These are phyloP conservation scores for Battus philenor DNA, from an alignment of 1,140 invertebrate genomes.

Conservation along the genomic window DNA sequence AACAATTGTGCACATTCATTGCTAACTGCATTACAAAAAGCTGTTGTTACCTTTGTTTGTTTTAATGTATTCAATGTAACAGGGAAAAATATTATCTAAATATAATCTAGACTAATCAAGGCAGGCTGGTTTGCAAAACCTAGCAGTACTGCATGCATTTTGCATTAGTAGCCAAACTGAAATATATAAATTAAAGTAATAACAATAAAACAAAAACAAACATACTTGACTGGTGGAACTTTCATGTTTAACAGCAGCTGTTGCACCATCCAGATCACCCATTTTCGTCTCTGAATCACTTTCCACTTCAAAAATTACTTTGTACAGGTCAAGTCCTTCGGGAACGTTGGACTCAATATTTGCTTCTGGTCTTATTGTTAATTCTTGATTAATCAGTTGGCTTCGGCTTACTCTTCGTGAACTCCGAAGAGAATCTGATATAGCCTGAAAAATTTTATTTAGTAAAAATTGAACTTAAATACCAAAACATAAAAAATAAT, in stretches of 20 bases:
- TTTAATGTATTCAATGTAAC: too few species aligned
- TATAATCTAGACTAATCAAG: too few species aligned
- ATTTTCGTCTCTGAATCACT: constrained; percentile 53
- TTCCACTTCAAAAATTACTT: constrained; percentile 61
- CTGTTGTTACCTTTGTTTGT: too few species aligned
- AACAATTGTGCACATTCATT: too few species aligned
- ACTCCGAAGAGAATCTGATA: constrained; percentile 54
- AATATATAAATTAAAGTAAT: constrained; percentile 5
- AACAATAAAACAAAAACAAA: constrained; percentile 1
- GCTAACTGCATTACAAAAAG: too few species aligned
- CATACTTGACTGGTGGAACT: constrained; percentile 41
- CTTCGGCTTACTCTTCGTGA: constrained; percentile 56
- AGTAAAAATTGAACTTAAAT: too few species aligned
- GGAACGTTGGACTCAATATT: constrained; percentile 65
- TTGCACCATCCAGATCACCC: constrained; percentile 45
- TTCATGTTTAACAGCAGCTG: constrained; percentile 34
- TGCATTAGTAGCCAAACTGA: too few species aligned
- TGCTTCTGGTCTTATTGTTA: constrained; percentile 60
- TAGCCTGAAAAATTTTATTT: constrained; percentile 42
- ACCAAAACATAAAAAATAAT: too few species aligned
- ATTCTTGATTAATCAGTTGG: constrained; percentile 59
- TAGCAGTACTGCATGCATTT: too few species aligned
- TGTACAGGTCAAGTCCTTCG: constrained; percentile 56
- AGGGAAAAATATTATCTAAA: too few species aligned
- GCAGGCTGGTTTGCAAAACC: too few species aligned